These are phyloP conservation scores for Tichodroma muraria DNA, from an alignment of 2,113 vertebrate genomes.

Conservation along the genomic window DNA sequence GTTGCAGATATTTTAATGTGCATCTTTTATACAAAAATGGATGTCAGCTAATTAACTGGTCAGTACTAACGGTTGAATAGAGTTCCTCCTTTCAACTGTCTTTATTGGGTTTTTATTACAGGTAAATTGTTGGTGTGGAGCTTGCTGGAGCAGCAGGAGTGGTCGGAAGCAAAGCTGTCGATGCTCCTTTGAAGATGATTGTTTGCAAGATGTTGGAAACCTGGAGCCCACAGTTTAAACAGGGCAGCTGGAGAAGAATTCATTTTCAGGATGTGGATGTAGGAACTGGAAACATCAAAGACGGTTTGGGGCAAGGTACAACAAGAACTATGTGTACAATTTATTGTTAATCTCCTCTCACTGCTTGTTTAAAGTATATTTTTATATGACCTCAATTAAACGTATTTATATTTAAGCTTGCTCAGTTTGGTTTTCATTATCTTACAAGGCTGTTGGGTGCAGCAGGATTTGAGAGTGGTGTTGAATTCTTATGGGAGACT, in stretches of 20 bases:
- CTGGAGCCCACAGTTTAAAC: neutral
- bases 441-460: neutral
- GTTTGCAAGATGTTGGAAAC: neutral
- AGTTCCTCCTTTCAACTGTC: neutral
- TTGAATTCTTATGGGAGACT: neutral
- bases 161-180: neutral
- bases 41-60: neutral
- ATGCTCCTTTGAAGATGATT: neutral
- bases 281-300: neutral
- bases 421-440: neutral
- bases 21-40: neutral
- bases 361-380: neutral
- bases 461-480: neutral
- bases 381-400: neutral
- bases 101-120: neutral
- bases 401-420: neutral
- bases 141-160: neutral
- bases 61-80: neutral
- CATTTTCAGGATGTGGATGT: neutral
- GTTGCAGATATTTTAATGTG: neutral
- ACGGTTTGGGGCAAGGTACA: neutral
- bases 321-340: accelerated
- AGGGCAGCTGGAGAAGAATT: neutral
- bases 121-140: neutral
- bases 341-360: neutral